phyloP scores from a whole-genome alignment of 2,113 vertebrate species.

The Malurus elegans region DNA sequence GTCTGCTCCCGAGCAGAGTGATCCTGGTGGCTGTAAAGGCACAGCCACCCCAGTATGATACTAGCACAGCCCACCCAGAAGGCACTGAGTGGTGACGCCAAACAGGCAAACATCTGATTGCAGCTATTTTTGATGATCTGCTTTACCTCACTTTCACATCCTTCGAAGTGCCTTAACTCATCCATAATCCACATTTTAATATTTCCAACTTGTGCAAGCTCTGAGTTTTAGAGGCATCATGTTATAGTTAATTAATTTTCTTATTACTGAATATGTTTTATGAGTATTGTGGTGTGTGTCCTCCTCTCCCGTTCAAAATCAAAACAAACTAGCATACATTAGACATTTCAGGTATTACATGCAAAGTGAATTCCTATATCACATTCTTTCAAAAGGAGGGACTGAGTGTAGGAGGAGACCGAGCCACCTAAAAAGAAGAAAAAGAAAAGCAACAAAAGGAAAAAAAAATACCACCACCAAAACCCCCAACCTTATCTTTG shows the following conservation, averaged over 20 bases:
- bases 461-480: background rate
- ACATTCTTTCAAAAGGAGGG: background rate
- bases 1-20: background rate
- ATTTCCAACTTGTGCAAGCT: background rate
- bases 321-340: background rate
- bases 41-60: background rate
- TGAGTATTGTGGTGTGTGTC: background rate
- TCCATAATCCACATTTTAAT: background rate
- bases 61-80: background rate
- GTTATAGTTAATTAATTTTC: background rate
- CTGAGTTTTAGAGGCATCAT: background rate
- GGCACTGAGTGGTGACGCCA: background rate
- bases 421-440: background rate
- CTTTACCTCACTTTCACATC: background rate
- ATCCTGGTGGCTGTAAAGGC: background rate
- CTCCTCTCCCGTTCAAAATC: background rate
- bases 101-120: background rate
- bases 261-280: background rate
- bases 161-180: background rate
- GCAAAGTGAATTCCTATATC: background rate
- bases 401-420: accelerated
- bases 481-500: background rate
- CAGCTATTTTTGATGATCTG: background rate
- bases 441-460: background rate
- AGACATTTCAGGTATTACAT: background rate